phyloP scores from a whole-genome alignment of 2,797 vertebrate genomes.

The Dendrocincla tyrannina region DNA sequence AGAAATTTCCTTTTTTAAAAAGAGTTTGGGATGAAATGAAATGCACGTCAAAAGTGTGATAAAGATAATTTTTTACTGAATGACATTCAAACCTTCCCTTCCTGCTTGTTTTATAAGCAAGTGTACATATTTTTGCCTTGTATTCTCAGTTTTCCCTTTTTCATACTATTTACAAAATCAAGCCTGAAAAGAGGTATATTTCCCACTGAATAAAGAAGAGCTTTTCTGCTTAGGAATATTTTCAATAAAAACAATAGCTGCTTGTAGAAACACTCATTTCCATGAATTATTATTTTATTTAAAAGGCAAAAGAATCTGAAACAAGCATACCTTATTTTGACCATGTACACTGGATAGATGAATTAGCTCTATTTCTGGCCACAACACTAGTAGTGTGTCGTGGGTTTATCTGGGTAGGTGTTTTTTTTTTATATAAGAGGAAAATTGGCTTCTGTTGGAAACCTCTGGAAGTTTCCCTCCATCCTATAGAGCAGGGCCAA shows the following conservation, averaged over 20 bases:
- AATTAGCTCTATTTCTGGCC: neutral
- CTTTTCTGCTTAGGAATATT: neutral
- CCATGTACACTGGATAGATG: neutral
- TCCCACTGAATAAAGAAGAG: neutral
- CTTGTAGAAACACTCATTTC: neutral
- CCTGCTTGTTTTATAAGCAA: neutral
- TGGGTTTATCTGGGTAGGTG: too few relatives aligned
- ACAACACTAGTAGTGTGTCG: neutral
- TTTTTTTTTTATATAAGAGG: too few relatives aligned
- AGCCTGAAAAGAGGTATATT: fast-evolving
- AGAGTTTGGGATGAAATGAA: neutral
- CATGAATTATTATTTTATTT: neutral
- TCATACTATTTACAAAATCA: neutral
- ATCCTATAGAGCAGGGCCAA: too few relatives aligned
- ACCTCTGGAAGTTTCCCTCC: too few relatives aligned
- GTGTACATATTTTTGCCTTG: fast-evolving
- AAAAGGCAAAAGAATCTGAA: neutral
- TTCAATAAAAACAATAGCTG: neutral
- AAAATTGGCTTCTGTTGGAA: too few relatives aligned
- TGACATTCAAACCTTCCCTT: neutral
- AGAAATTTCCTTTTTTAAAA: neutral
- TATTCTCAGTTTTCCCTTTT: neutral
- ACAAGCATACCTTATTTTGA: neutral
- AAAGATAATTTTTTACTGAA: neutral
- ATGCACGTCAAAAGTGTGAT: neutral